Evolutionary conservation across 2,113 vertebrate species (phyloP).

Genomic region (Spea bombifrons): DNA sequence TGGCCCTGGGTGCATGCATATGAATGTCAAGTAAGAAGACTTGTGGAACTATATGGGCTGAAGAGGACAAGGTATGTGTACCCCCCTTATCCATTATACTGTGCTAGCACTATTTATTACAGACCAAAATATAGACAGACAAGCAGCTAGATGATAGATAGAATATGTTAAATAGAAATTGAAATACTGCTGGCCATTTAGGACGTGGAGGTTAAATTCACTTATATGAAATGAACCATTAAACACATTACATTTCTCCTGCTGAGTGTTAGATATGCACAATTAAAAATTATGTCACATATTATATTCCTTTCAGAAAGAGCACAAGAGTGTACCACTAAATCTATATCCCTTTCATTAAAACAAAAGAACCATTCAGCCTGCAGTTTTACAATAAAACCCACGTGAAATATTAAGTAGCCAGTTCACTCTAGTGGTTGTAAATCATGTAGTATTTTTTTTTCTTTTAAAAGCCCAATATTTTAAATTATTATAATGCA

Average conservation of each 20-base stretch:
- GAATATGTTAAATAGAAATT: background rate
- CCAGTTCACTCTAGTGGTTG: background rate
- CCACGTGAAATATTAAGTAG: conserved; percentile 37
- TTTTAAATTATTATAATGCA: conserved; percentile 45
- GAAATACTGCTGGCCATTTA: background rate
- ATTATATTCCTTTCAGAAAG: conserved; percentile 15
- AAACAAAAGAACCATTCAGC: conserved; percentile 11
- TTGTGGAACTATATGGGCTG: too few relatives aligned
- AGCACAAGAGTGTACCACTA: background rate
- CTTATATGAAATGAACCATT: conserved; percentile 6
- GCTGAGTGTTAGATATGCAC: conserved; percentile 14
- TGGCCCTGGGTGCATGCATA: too few relatives aligned
- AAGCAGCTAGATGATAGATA: too few relatives aligned
- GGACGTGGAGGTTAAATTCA: conserved; percentile 4
- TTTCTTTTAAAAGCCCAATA: conserved; percentile 51
- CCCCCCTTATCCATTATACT: too few relatives aligned
- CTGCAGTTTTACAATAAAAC: conserved; percentile 43
- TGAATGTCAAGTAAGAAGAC: too few relatives aligned
- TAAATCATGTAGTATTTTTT: conserved; percentile 6
- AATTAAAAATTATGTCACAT: conserved; percentile 11
- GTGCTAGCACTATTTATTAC: too few relatives aligned
- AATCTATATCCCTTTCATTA: background rate
- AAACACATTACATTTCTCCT: conserved; percentile 4
- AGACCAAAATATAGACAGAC: too few relatives aligned
- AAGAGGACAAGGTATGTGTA: too few relatives aligned